phyloP scores from a whole-genome alignment of 2,888 invertebrate species.

The Dexiosoma caninum region DNA sequence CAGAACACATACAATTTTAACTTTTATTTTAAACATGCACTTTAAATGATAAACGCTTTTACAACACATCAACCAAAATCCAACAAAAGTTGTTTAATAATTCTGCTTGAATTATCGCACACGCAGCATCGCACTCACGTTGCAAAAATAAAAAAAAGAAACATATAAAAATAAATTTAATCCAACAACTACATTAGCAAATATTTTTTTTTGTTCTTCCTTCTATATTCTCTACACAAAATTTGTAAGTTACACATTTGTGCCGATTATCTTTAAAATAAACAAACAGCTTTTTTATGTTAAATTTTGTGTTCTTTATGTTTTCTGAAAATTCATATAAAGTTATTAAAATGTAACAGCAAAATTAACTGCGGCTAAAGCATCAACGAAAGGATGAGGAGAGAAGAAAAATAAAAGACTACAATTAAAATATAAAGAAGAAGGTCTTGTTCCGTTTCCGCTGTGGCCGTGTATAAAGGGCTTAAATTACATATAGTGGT shows the following conservation, averaged over 20 bases:
- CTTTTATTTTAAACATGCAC: background rate
- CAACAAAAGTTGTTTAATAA: background rate
- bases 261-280: background rate
- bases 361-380: background rate
- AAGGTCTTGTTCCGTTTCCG: conserved; percentile 64
- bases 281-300: background rate
- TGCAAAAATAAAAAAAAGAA: background rate
- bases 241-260: background rate
- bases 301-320: background rate
- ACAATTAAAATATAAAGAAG: background rate
- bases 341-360: conserved; percentile 4
- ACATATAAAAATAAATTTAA: background rate
- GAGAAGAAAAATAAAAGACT: conserved; percentile 6
- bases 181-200: background rate
- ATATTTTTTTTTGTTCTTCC: background rate
- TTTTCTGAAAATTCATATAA: background rate
- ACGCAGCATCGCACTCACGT: background rate
- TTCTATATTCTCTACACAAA: background rate
- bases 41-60: background rate
- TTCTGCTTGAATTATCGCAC: background rate
- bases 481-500: conserved; percentile 2
- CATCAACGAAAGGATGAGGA: background rate
- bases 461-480: conserved; percentile 46
- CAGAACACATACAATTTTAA: background rate
- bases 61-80: background rate